phyloP scores from a whole-genome alignment of 1,140 invertebrate genomes.

The Megathymus violae region DNA sequence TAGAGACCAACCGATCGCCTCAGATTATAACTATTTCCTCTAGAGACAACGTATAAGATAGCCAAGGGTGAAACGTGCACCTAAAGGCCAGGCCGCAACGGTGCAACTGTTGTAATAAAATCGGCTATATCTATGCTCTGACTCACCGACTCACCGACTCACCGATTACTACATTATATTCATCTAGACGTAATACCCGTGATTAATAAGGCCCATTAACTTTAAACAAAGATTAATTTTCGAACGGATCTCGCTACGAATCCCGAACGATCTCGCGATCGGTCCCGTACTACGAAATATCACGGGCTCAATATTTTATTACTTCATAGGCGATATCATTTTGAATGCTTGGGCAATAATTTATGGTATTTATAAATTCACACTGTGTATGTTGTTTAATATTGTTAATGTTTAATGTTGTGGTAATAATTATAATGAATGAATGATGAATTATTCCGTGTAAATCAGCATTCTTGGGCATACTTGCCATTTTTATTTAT shows the following conservation, averaged over 20 bases:
- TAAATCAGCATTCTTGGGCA: too few species aligned
- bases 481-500: too few species aligned
- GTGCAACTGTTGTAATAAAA: conserved; percentile 67
- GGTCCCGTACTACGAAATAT: conserved; percentile 38
- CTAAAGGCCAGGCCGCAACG: conserved; percentile 49
- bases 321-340: conserved; percentile 5
- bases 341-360: conserved; percentile 1
- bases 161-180: conserved; percentile 71
- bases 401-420: not conserved
- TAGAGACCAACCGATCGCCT: too few species aligned
- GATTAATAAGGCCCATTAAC: conserved; percentile 76
- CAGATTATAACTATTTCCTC: too few species aligned
- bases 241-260: conserved; percentile 42
- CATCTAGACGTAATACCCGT: conserved; percentile 69
- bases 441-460: too few species aligned
- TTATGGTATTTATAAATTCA: not conserved
- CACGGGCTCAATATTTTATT: conserved; percentile 39
- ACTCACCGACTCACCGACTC: too few species aligned
- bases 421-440: not conserved
- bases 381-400: not conserved
- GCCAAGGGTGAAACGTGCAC: conserved; percentile 7
- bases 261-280: conserved; percentile 29
- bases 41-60: too few species aligned
- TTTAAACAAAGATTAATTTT: conserved; percentile 79
- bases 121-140: conserved; percentile 53